Base-by-base conservation (phyloP, 2,888 invertebrate species). In the Dexiosoma caninum region DNA sequence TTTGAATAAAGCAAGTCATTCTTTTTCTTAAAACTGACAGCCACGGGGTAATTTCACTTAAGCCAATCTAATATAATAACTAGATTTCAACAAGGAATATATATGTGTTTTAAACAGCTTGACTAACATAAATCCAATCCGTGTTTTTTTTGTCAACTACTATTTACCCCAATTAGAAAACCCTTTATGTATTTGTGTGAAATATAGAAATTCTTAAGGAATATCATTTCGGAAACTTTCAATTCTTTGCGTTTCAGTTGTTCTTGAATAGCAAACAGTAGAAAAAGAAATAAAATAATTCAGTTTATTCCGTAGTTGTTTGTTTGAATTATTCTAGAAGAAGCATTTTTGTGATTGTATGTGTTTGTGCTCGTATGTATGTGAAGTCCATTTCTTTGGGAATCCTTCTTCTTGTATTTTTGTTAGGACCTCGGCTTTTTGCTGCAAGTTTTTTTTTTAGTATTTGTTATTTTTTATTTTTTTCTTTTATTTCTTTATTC, bases 161-260 rank as follows among this genome's bases (percentile, higher is more conserved):
- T n/a, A n/a, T n/a, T n/a, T n/a, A n/a, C n/a, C n/a, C n/a, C n/a
- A n/a, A n/a, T n/a, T n/a, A 23, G 12, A 12, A 49, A 49, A 23
- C 23, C 0, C 21, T 23, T 12, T 46, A 46, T 46, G n/a, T 21
- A 27, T 27, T 27, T 27, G 27, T 3, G 6, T 1, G 1, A 10
- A 2, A 4, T 30, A 19, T 14, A 1, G 12, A 70, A 42, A 51
- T 42, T 49, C 40, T 19, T 8, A 42, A 64, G 60, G 67, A 76
- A 76, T 72, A 76, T 72, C 67, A 67, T 49, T 81, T 81, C 76
- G 62, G 49, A 72, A 81, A 81, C 60, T 81, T 81, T 76, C 60
- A 67, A 64, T 81, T 74, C 64, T 62, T 72, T 76, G 60, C 60
- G 37, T 70, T 76, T 62, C 35, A 27, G 37, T 51, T 66, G 60